Evolutionary conservation across 2,797 vertebrate genomes (phyloP), one percentile per base, ranked within the genome.

Genomic region (Sebastiscus tertius): DNA sequence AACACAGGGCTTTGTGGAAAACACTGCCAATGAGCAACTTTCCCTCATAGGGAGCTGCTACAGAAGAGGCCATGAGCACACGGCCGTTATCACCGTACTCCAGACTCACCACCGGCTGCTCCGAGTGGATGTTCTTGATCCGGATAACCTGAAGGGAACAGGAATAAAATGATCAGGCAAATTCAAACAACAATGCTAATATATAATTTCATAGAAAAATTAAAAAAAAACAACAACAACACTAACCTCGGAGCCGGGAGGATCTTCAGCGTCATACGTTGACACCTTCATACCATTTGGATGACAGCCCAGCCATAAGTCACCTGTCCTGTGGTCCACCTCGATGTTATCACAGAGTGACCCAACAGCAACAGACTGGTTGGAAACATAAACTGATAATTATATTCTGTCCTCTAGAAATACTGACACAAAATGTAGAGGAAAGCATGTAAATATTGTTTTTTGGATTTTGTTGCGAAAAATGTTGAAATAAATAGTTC

Each of bases 21-120:
- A 97, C 81, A 0, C 96, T 96, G 70, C 97, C 97, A 5, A 98
- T 96, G 5, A 98, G 95, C 58, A 99, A 88, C 54, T 96, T 96
- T 9, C 94, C 63, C 62, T 84, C 82, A 3, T 96, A 95, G 1
- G 93, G n/a, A 0, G 95, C 83, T 1, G 97, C 97, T 52, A 97
- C 96, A 0, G 96, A 95, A 39, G 95, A 97, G 2, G 84, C 97
- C 70, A 97, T 94, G 70, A 98, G 91, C 80, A 97, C 92, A 0
- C 91, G 95, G n/a, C 97, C 98, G 0, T 97, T 67, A 75, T 98
- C 96, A 0, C 85, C 72, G 0, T 97, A 89, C 70, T 88, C 87
- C 1, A 93, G 92, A 0, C 91, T 96, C 89, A 97, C 94, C 1
- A 14, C 77, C 0, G 96, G 96, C 75, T 93, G 65, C 83, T 96